Conservation (phyloP, 2,797 vertebrate genomes). For the Chrosomus eos region DNA sequence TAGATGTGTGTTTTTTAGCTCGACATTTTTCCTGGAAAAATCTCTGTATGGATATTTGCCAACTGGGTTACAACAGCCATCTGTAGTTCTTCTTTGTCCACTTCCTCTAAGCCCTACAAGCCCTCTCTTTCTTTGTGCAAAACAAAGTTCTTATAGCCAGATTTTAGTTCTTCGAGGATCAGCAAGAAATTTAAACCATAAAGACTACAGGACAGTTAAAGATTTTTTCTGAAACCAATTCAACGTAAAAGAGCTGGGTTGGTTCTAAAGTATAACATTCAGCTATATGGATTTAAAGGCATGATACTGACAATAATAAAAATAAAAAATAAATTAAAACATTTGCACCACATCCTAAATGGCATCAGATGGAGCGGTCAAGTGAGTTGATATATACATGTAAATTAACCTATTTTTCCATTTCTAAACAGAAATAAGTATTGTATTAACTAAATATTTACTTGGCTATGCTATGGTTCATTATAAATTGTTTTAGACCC, state of each 20-base stretch:
- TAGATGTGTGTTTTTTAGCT: slow-evolving; percentile 14
- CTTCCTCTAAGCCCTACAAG: slow-evolving; percentile 31
- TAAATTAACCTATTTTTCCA: neutral
- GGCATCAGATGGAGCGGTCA: neutral
- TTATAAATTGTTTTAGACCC: neutral
- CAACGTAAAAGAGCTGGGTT: neutral
- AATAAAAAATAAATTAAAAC: neutral
- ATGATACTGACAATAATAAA: neutral
- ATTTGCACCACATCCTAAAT: neutral
- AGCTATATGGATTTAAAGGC: neutral
- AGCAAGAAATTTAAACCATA: slow-evolving; percentile 20
- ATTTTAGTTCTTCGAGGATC: slow-evolving; percentile 18
- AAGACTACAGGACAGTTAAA: neutral
- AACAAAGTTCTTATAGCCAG: slow-evolving; percentile 17
- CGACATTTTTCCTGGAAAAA: slow-evolving; percentile 45
- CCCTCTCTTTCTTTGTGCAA: slow-evolving; percentile 24
- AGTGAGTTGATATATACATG: neutral
- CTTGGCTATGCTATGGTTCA: neutral
- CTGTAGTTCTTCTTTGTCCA: slow-evolving; percentile 53
- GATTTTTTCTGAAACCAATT: neutral
- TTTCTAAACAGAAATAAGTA: neutral
- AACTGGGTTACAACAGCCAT: slow-evolving; percentile 52
- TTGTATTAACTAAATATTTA: neutral
- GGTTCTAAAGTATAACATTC: neutral
- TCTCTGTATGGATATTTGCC: slow-evolving; percentile 48